Percentiles rank a stretch among this genome's conserved stretches.
Conservation (phyloP, 2,888 invertebrate genomes). For the Ptychoptera albimana region DNA sequence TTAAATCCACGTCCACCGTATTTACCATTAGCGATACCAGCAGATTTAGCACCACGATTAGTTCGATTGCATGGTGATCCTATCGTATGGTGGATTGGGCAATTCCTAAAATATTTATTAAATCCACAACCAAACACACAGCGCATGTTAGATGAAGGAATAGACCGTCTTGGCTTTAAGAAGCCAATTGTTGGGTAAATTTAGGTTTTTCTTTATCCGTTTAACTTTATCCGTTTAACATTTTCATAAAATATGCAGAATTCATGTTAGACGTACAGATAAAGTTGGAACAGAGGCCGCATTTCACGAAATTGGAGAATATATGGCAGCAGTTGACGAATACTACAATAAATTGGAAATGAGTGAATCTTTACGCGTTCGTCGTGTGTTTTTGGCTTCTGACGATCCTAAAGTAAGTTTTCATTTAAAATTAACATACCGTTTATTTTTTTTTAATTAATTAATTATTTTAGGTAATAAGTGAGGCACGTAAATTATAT, state of each 20-base stretch:
- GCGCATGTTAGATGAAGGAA: slow-evolving; percentile 56
- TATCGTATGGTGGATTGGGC: slow-evolving; percentile 95
- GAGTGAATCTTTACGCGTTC: slow-evolving; percentile 38
- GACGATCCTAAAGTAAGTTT: slow-evolving; percentile 73
- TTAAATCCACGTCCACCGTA: slow-evolving; percentile 69
- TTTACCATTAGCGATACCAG: slow-evolving; percentile 80
- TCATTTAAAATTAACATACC: no score
- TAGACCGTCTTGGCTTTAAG: slow-evolving; percentile 61
- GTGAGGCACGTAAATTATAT: slow-evolving; percentile 55
- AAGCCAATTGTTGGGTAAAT: slow-evolving; percentile 82
- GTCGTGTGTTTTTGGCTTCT: slow-evolving; percentile 81
- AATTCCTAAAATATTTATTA: slow-evolving; percentile 83
- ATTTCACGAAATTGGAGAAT: slow-evolving; percentile 86
- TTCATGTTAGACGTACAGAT: slow-evolving; percentile 69
- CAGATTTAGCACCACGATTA: slow-evolving; percentile 70
- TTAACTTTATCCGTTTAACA: background rate
- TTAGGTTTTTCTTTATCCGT: background rate
- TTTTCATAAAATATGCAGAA: slow-evolving; percentile 33
- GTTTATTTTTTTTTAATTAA: background rate
- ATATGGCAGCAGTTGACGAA: slow-evolving; percentile 84
- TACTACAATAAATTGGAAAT: slow-evolving; percentile 65
- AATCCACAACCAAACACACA: slow-evolving; percentile 61
- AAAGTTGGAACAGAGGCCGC: slow-evolving; percentile 97
- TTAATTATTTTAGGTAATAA: slow-evolving; percentile 35
- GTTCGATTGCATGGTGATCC: slow-evolving; percentile 82